These are phyloP conservation scores for Trididemnum clinides DNA, from an alignment of 23 tunicate species.

Conservation along the genomic window DNA sequence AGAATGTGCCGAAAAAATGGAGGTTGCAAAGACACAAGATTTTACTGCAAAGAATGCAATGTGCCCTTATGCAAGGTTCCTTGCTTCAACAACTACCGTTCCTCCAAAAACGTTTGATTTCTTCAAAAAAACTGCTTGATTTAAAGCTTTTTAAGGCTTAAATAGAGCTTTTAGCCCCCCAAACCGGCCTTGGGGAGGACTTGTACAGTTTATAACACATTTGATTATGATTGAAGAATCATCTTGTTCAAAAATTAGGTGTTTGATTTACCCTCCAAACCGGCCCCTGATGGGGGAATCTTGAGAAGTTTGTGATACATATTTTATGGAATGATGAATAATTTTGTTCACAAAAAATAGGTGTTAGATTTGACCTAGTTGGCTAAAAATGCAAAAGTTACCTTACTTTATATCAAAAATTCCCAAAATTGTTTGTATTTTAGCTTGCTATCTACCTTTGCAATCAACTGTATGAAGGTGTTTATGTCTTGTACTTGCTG, in stretches of 20 bases:
- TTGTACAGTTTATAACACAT: conserved; percentile 5
- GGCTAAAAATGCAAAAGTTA: conserved; percentile 11
- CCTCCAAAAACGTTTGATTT: conserved; percentile 11
- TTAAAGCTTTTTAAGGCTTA: conserved; percentile 2
- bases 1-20: background rate
- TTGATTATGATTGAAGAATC: conserved; percentile 19
- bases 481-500: conserved; percentile 20
- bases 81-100: conserved; percentile 6
- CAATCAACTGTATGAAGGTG: conserved; percentile 14
- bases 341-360: background rate
- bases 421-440: background rate
- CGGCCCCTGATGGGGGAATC: conserved; percentile 14
- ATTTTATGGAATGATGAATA: conserved; percentile 3
- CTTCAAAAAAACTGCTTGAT: conserved; percentile 14
- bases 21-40: conserved; percentile 9
- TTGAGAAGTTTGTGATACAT: conserved; percentile 6
- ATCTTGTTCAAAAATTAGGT: conserved; percentile 15
- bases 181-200: no score
- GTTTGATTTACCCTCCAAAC: conserved; percentile 9
- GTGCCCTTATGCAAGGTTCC: conserved; percentile 2
- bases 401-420: conserved; percentile 14
- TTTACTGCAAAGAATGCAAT: conserved; percentile 21
- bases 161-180: background rate
- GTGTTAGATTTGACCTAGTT: conserved; percentile 17
- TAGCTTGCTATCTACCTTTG: conserved; percentile 15